A percentile compares a stretch with the other conserved stretches of the same genome.
phyloP scores from a whole-genome alignment of 2,113 vertebrate genomes.

The Brevimyrus niger region DNA sequence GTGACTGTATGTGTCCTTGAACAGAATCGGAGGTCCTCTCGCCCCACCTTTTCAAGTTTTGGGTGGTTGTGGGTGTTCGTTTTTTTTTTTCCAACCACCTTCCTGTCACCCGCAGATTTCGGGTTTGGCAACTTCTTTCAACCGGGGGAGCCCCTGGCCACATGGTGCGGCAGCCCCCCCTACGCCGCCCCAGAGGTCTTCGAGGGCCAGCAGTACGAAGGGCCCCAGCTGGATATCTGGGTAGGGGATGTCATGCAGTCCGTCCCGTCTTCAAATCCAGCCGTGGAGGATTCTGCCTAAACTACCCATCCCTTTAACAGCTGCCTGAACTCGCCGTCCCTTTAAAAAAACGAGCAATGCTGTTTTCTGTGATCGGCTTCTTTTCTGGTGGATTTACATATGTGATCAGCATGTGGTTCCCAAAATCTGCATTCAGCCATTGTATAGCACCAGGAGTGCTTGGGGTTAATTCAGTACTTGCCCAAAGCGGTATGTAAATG shows the following conservation, averaged over 20 bases:
- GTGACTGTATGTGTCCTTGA: neutral
- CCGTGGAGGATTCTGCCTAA: neutral
- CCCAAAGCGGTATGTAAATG: neutral
- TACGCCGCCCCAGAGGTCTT: constrained; percentile 82
- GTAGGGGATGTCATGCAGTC: constrained; percentile 41
- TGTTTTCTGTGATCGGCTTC: neutral
- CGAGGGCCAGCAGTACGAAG: constrained; percentile 78
- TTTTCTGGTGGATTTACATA: neutral
- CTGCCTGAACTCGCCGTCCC: neutral
- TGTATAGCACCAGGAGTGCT: neutral
- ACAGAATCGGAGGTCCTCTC: neutral
- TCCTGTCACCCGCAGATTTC: constrained; percentile 62
- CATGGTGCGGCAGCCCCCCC: constrained; percentile 80
- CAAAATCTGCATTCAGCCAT: neutral
- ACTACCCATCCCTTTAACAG: neutral
- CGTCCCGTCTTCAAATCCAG: neutral
- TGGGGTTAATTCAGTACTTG: neutral
- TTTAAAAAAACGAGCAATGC: neutral
- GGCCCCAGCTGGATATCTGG: constrained; percentile 82
- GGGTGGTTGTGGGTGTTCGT: neutral
- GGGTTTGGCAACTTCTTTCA: constrained; percentile 84
- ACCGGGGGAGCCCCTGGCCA: constrained; percentile 68
- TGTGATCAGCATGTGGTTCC: neutral
- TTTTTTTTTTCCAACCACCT: neutral
- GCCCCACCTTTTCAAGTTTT: neutral